Evolutionary conservation across 2,113 vertebrate species (phyloP), one percentile per base, ranked within the genome.

Genomic region (Dinomys branickii): DNA sequence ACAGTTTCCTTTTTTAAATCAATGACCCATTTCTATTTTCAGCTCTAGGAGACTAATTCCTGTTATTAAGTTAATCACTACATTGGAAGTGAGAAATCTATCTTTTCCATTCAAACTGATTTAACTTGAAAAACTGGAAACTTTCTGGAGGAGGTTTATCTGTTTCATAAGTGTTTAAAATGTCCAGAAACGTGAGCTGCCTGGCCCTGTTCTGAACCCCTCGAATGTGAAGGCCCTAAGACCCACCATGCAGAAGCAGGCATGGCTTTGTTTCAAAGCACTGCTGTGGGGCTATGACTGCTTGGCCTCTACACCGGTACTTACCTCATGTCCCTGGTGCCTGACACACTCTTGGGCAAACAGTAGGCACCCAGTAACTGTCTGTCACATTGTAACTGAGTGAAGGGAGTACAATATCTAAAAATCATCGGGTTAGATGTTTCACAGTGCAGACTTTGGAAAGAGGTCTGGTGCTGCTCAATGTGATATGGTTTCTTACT

Each of bases 31-130:
- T 97, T 96, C 96, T 97, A 95, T 97, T 97, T 97, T 98, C 95
- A 91, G 91, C 88, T 56, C 69, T 91, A 63, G 63, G 38, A 94
- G 56, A 90, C 93, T 97, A 97, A 97, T 97, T 95, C 96, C 88
- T 97, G 19, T 97, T 94, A 97, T 98, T 96, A 97, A 97, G 89
- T 96, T 97, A 97, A 98, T 97, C 75, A 95, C 85, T 56, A 77
- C 94, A 87, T 81, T 93, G 93, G 78, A 96, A 97, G 50, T 94
- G 59, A 97, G 91, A 91, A 94, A 95, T 85, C 69, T 92, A 11
- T 95, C 94, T 85, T 97, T 97, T 95, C 92, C 90, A 73, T 94
- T 89, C 87, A 90, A 93, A 93, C 90, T 94, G 89, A 75, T 96
- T 95, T 96, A 86, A 80, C 80, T 93, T 83, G 63, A 94, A 94